These are phyloP conservation scores for Scytalopus superciliaris DNA, from an alignment of 2,113 vertebrate species.

Conservation along the genomic window DNA sequence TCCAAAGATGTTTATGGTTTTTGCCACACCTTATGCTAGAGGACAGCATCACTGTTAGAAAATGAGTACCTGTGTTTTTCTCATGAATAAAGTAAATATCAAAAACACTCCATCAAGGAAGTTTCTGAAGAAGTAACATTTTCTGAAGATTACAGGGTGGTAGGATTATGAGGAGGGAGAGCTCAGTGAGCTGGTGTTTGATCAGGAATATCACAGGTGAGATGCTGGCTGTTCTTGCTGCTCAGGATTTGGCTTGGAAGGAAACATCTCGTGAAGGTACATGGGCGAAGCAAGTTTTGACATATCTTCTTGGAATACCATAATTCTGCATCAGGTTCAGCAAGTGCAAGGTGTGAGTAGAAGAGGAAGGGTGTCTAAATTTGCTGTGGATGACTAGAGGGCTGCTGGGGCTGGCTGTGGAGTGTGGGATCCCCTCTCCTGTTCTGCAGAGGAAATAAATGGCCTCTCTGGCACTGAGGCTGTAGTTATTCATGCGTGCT, in stretches of 20 bases:
- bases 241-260: neutral
- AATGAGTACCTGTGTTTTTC: neutral
- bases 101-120: neutral
- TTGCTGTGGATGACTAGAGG: neutral
- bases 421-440: neutral
- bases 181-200: neutral
- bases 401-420: rapidly evolving
- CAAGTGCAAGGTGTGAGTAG: neutral
- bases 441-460: neutral
- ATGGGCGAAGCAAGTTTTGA: neutral
- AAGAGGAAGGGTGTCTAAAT: neutral
- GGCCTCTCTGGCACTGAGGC: neutral
- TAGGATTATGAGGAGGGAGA: neutral
- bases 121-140: neutral
- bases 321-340: neutral
- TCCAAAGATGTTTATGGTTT: neutral
- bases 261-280: neutral
- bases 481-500: neutral
- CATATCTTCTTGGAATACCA: rapidly evolving
- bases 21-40: neutral
- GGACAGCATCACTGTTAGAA: neutral
- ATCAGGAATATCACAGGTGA: neutral
- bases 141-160: neutral
- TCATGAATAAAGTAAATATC: neutral
- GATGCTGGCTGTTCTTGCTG: neutral